Evolutionary conservation across 2,113 vertebrate genomes (phyloP), one percentile per base, ranked within the genome.

Genomic region (Nannobrachium achirus): DNA sequence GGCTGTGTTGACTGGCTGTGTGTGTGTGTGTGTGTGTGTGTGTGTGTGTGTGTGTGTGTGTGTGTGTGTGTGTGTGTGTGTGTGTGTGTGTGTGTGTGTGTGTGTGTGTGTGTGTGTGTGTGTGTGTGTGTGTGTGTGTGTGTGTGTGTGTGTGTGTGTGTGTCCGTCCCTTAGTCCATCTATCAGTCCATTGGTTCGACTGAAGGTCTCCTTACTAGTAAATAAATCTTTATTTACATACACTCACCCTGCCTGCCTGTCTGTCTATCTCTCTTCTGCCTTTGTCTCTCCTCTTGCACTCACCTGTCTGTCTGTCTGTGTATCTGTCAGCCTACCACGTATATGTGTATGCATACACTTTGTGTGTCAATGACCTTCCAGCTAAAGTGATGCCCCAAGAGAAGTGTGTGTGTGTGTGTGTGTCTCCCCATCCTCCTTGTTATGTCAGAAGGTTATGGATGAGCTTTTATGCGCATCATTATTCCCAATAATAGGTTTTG

Each of bases 1-100:
- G 25, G 6, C 77, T 85, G 67, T n/a, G 78, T 65, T 25, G 61
- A 82, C 67, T 85, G 83, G 40, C 75, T 77, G 45, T 65, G 73
- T 87, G 75, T 88, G 78, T 84, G 66, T 77, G 69, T 25, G 61
- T 83, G 67, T 85, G 69, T 91, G 84, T 85, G 75, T 46, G 76
- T 77, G 45, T 65, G 73, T 87, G 75, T 88, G 78, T 84, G 66
- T 77, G 83, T 46, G 76, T 77, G 45, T 65, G 73, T 87, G 75
- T 88, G 78, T 84, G 66, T 77, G 69, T 25, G 61, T 83, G 67
- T 85, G 69, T 91, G 84, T 85, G 75, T 46, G 76, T 77, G 45
- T 65, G 73, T 87, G 75, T 88, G 78, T 84, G 66, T 77, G 69
- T 25, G 61, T 83, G 67, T 85, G 69, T 91, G 84, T 85, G 75